Conservation (phyloP, 2,113 vertebrate genomes). For the Xenopus laevis region DNA sequence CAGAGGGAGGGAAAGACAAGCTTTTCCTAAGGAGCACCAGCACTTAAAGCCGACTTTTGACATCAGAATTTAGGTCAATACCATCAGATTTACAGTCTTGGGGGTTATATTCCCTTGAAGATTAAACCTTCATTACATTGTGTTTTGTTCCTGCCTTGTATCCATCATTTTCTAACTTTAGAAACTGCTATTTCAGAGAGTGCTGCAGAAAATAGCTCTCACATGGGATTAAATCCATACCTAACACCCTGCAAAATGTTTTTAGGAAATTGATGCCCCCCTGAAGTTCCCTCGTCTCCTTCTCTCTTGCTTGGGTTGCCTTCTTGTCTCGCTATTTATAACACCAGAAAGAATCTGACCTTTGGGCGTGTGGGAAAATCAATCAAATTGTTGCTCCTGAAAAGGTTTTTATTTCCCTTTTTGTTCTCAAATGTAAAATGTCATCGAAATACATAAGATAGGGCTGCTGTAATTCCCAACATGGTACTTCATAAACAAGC, state of each 20-base stretch:
- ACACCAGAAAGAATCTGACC: constrained; percentile 45
- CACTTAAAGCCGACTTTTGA: constrained; percentile 61
- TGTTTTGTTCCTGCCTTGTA: constrained; percentile 63
- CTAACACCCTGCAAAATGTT: constrained; percentile 58
- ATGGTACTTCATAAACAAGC: constrained; percentile 15
- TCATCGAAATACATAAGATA: constrained; percentile 26
- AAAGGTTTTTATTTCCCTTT: neutral
- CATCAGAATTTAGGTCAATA: constrained; percentile 59
- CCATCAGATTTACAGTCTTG: constrained; percentile 61
- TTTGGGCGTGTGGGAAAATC: constrained; percentile 44
- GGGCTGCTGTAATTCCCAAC: constrained; percentile 21
- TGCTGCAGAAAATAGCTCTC: constrained; percentile 60
- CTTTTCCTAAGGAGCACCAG: constrained; percentile 49
- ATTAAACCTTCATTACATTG: constrained; percentile 72
- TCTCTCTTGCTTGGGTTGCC: constrained; percentile 41
- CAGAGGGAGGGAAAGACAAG: neutral
- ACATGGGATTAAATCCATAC: constrained; percentile 56
- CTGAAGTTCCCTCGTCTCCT: constrained; percentile 21
- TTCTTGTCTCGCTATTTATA: constrained; percentile 46
- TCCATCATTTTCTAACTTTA: constrained; percentile 64
- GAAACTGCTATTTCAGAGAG: constrained; percentile 56
- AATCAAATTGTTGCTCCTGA: constrained; percentile 41
- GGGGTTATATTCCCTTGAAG: constrained; percentile 67
- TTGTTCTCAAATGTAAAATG: constrained; percentile 32
- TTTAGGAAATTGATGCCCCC: constrained; percentile 54